Base-by-base conservation (phyloP, 1,140 invertebrate species). In the Drosophila neocordata region DNA sequence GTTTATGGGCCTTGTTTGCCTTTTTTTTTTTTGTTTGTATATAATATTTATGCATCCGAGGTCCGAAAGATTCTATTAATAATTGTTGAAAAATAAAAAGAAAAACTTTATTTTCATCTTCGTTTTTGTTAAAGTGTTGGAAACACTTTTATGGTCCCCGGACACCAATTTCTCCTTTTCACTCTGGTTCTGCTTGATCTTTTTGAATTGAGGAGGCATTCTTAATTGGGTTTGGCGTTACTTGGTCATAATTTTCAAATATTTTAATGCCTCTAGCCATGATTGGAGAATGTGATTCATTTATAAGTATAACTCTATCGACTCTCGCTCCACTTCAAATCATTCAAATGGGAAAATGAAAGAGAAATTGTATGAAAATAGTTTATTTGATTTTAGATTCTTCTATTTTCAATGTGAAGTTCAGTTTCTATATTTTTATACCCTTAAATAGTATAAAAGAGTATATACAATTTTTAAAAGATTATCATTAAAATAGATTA, bases 11-110 rank as follows among this genome's bases (percentile, higher is more conserved):
- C 61, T 8, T 20, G 8, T 48, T 48, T 48, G 13, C 9, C 15
- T 48, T 13, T 20, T 15, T 44, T 48, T 13, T 20, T 15, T 44
- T 13, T 44, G 12, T 44, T 13, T 48, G 9, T 48, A 48, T 48
- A 48, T 48, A 20, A 48, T 48, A 48, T 48, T 52, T 38, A 77
- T 77, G 74, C 34, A 57, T 65, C 27, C 55, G 41, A 51, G 64
- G 64, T 44, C 52, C 58, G 64, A 64, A 48, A 20, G 73, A 67
- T 85, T 85, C 82, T 85, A 85, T 82, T 82, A 88, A 85, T 85
- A 87, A 15, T 61, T 61, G 31, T 63, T 51, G 15, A 48, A 48
- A 12, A 18, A 44, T 15, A 44, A 44, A 44, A 18, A 24, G 11
- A 34, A 12, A 31, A 56, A 56, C 53, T 56, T 41, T 35, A 9